Percentiles rank a stretch among this genome's conserved stretches.
phyloP scores from a whole-genome alignment of 2,888 invertebrate species.

The Dyspetes luteomarginatus region DNA sequence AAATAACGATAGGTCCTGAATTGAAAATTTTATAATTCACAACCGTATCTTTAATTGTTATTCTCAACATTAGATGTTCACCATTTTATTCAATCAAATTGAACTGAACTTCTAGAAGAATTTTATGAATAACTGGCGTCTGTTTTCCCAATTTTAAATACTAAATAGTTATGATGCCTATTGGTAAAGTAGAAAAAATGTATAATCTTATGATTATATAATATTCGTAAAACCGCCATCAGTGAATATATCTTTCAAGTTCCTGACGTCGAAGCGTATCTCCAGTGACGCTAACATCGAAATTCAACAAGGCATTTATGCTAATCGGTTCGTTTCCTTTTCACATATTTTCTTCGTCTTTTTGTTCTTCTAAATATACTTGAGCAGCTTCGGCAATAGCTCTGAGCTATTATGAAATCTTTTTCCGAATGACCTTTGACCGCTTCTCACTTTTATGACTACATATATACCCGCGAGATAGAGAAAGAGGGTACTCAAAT shows the following conservation, averaged over 20 bases:
- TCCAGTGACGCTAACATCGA: neutral
- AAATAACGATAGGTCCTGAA: no score
- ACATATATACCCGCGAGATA: conserved; percentile 59
- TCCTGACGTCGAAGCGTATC: conserved; percentile 45
- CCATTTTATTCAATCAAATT: no score
- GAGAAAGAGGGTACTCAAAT: conserved; percentile 71
- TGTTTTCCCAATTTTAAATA: no score
- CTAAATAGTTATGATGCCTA: no score
- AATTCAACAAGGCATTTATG: neutral
- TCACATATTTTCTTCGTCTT: neutral
- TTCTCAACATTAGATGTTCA: no score
- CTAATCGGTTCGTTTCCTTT: neutral
- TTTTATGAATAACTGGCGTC: no score
- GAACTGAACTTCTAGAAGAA: no score
- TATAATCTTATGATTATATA: no score
- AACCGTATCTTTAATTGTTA: no score
- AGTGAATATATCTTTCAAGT: neutral
- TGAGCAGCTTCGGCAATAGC: neutral
- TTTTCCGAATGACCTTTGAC: neutral
- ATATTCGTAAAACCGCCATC: neutral
- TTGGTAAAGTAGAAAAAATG: no score
- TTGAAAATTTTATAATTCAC: no score
- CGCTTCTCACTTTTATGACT: neutral
- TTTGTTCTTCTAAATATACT: neutral
- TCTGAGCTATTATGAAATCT: neutral